Percentiles rank a stretch among this genome's conserved stretches.
Evolutionary conservation across 2,797 vertebrate species (phyloP).

Genomic region (Psittacula echo): DNA sequence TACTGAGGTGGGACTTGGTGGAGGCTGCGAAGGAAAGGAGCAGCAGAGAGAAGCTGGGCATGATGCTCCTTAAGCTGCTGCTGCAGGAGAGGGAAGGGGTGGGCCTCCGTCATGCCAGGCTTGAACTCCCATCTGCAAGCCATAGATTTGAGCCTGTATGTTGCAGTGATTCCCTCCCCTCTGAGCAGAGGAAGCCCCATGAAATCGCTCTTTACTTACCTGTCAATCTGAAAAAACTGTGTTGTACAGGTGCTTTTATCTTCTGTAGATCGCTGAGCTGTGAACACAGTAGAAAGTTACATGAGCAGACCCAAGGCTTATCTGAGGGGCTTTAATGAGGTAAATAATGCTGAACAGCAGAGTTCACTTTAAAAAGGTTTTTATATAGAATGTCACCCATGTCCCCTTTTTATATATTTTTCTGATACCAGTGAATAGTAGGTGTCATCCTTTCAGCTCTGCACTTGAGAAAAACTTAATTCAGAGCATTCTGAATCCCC

Average conservation of each 20-base stretch:
- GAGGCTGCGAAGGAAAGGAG: neutral
- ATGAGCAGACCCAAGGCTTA: neutral
- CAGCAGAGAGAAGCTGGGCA: neutral
- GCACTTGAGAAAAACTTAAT: neutral
- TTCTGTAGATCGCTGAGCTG: neutral
- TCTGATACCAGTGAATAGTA: neutral
- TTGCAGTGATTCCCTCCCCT: neutral
- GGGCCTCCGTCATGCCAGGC: neutral
- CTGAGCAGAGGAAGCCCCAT: neutral
- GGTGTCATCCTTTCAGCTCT: neutral
- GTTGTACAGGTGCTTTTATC: neutral
- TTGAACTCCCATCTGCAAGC: neutral
- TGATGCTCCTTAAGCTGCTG: neutral
- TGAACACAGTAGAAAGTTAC: neutral
- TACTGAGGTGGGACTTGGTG: neutral
- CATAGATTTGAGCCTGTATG: neutral
- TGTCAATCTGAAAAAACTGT: neutral
- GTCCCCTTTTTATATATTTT: neutral
- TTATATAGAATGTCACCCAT: neutral
- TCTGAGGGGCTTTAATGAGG: neutral
- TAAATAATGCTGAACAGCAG: constrained; percentile 13
- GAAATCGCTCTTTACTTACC: neutral
- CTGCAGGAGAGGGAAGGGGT: neutral
- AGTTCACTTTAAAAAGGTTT: neutral
- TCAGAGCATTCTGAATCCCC: neutral